These are phyloP conservation scores for Psylliodes chrysocephalus DNA, from an alignment of 2,888 invertebrate species.

Conservation along the genomic window DNA sequence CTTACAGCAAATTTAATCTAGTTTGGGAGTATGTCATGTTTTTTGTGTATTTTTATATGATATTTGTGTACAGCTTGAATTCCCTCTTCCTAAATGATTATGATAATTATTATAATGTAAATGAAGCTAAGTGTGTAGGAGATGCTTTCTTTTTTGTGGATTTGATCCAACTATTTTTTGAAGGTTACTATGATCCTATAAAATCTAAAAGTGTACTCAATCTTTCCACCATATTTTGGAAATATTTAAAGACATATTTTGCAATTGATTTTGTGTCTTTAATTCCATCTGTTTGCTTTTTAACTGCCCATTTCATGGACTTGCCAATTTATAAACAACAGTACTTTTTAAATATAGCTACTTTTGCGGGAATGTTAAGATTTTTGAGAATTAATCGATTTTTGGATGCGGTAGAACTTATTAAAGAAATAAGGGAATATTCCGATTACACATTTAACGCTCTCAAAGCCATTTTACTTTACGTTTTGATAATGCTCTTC, in stretches of 20 bases:
- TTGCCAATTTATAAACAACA: neutral
- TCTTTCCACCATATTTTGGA: neutral
- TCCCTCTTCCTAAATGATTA: neutral
- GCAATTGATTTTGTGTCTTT: constrained; percentile 1
- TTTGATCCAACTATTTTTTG: constrained; percentile 13
- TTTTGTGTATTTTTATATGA: constrained; percentile 5
- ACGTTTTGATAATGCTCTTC: constrained; percentile 8
- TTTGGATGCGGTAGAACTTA: neutral
- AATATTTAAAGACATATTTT: constrained; percentile 7
- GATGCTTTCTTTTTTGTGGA: constrained; percentile 2
- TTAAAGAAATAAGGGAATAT: constrained; percentile 5
- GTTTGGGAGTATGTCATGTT: constrained; percentile 1
- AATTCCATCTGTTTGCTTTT: neutral
- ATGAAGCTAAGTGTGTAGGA: neutral
- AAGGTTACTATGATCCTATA: constrained; percentile 2
- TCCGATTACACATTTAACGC: constrained; percentile 27
- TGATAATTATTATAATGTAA: neutral
- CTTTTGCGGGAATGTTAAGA: neutral
- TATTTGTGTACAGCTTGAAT: neutral
- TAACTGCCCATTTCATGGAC: neutral
- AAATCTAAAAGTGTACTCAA: neutral
- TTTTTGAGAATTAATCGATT: constrained; percentile 4
- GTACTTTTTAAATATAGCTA: neutral
- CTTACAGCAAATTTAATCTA: constrained; percentile 9
- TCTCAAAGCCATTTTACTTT: constrained; percentile 17